These are phyloP conservation scores for Theretra japonica DNA, from an alignment of 2,888 invertebrate species.

Conservation along the genomic window DNA sequence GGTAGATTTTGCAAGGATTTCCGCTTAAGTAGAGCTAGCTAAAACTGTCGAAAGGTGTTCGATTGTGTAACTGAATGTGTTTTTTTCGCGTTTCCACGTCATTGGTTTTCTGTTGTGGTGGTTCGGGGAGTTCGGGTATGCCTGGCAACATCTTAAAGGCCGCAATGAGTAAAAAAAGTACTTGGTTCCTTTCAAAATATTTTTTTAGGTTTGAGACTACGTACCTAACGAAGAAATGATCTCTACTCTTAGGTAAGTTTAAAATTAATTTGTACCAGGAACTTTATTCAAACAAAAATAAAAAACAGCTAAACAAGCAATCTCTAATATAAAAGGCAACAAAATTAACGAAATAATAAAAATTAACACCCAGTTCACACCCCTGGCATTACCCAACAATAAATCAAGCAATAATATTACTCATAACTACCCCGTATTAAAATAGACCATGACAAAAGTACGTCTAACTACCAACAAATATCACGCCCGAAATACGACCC, in stretches of 20 bases:
- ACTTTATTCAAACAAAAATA: no score
- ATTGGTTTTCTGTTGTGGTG: constrained; percentile 21
- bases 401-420: constrained; percentile 16
- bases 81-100: constrained; percentile 32
- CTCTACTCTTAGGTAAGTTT: no score
- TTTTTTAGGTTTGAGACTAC: no score
- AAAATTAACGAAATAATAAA: not conserved
- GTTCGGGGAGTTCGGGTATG: not conserved
- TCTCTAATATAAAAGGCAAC: no score
- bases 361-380: not conserved
- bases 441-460: constrained; percentile 17
- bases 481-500: constrained; percentile 27
- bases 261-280: no score
- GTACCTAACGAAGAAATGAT: no score
- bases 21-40: constrained; percentile 60
- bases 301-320: no score
- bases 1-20: constrained; percentile 52
- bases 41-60: constrained; percentile 76
- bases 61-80: constrained; percentile 68
- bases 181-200: no score
- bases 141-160: constrained; percentile 18
- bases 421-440: constrained; percentile 20
- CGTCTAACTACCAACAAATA: constrained; percentile 24
- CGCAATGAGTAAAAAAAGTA: not conserved
- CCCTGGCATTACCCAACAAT: not conserved